Conservation (phyloP, 2,797 vertebrate genomes). For the Rhynchonycteris naso region DNA sequence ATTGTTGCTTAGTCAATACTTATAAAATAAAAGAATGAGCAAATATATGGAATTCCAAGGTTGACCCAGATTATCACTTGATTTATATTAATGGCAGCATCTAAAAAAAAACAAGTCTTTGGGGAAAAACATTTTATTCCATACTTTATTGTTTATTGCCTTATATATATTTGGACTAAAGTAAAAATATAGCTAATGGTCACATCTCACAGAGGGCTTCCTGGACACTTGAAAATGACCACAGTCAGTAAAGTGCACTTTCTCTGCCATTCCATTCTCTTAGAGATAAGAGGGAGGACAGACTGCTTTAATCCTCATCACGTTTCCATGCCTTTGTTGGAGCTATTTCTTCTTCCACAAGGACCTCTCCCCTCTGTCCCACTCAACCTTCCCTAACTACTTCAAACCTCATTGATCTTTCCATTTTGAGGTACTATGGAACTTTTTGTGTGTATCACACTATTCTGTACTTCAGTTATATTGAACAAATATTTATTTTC, state of each 20-base stretch:
- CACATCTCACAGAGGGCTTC: background rate
- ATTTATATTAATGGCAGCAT: slow-evolving; percentile 8
- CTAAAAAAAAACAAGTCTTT: slow-evolving; percentile 8
- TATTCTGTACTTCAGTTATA: slow-evolving; percentile 30
- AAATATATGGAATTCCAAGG: background rate
- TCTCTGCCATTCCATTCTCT: background rate
- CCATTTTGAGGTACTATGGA: background rate
- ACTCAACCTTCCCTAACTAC: background rate
- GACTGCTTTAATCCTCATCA: background rate
- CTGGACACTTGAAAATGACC: background rate
- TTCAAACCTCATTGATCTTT: background rate
- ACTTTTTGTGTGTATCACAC: background rate
- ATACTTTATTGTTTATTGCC: background rate
- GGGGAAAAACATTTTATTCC: slow-evolving; percentile 1
- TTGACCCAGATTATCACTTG: background rate
- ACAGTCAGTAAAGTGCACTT: background rate
- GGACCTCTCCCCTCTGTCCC: background rate
- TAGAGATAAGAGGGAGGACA: background rate
- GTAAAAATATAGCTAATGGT: background rate
- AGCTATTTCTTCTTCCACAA: background rate
- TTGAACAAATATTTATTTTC: slow-evolving; percentile 51
- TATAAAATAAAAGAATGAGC: slow-evolving; percentile 40
- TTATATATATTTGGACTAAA: background rate
- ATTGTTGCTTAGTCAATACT: slow-evolving; percentile 17
- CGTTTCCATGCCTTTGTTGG: background rate